These are phyloP conservation scores for Gryllus bimaculatus DNA, from an alignment of 1,140 invertebrate genomes.

Conservation along the genomic window DNA sequence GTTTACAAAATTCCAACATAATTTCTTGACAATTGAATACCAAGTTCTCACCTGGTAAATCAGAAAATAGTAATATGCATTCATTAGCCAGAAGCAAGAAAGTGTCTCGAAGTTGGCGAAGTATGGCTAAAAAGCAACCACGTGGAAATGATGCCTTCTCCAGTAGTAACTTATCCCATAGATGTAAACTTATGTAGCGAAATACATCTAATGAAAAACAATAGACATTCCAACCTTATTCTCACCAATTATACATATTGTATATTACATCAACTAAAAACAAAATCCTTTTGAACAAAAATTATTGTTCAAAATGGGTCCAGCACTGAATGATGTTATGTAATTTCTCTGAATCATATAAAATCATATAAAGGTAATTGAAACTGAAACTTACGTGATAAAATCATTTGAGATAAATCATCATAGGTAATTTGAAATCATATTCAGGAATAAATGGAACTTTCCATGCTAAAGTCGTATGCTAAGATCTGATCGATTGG, in stretches of 20 bases:
- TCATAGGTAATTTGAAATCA: too few species aligned
- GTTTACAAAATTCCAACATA: background rate
- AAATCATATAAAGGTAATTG: too few species aligned
- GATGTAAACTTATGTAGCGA: conserved; percentile 88
- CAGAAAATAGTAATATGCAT: conserved; percentile 93
- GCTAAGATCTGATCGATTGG: too few species aligned
- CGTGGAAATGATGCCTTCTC: conserved; percentile 87
- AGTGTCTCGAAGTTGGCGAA: conserved; percentile 77
- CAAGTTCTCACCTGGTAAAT: conserved; percentile 62
- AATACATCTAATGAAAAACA: conserved; percentile 72
- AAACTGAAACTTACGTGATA: too few species aligned
- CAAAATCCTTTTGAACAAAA: too few species aligned
- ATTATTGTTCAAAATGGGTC: too few species aligned
- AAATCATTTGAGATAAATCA: too few species aligned
- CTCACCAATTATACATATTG: background rate
- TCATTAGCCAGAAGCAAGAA: conserved; percentile 87
- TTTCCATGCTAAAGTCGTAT: too few species aligned
- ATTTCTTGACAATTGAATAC: background rate
- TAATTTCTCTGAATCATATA: too few species aligned
- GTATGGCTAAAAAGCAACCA: conserved; percentile 89
- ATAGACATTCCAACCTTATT: background rate
- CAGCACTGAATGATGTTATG: too few species aligned
- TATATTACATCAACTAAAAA: background rate
- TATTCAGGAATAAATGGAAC: too few species aligned
- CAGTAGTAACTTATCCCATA: conserved; percentile 96